These are phyloP conservation scores for Linepithema humile DNA, from an alignment of 1,140 invertebrate species.

Conservation along the genomic window DNA sequence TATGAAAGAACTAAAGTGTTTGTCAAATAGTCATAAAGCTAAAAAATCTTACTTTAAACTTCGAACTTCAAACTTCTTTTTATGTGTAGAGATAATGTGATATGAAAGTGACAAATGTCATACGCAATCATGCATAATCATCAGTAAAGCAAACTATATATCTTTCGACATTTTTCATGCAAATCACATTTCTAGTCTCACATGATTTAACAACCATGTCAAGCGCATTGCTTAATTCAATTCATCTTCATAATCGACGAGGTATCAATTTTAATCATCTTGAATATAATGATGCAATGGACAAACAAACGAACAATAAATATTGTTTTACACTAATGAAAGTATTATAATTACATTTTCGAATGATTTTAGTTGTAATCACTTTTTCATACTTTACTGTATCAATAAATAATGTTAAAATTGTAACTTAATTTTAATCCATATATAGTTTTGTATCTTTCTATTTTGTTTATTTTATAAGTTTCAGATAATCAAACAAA, in stretches of 20 bases:
- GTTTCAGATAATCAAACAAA: too few species aligned
- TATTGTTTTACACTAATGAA: background rate
- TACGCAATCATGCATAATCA: too few species aligned
- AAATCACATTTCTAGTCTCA: background rate
- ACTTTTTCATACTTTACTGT: background rate
- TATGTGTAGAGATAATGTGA: background rate
- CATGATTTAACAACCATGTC: background rate
- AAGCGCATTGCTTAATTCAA: background rate
- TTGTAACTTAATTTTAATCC: background rate
- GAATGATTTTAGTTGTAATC: background rate
- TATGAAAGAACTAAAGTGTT: background rate
- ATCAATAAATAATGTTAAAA: background rate
- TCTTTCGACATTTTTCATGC: background rate
- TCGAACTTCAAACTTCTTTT: background rate
- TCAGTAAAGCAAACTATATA: too few species aligned
- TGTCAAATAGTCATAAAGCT: background rate
- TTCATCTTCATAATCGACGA: background rate
- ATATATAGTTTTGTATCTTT: background rate
- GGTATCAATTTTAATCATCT: background rate
- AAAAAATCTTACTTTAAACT: background rate
- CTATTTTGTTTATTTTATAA: too few species aligned
- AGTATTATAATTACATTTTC: background rate
- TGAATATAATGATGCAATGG: background rate
- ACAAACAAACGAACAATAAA: background rate
- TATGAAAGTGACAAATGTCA: too few species aligned